A percentile compares a stretch with the other conserved stretches of the same genome.
phyloP scores from a whole-genome alignment of 2,888 invertebrate species.

The Campoplex capitator region DNA sequence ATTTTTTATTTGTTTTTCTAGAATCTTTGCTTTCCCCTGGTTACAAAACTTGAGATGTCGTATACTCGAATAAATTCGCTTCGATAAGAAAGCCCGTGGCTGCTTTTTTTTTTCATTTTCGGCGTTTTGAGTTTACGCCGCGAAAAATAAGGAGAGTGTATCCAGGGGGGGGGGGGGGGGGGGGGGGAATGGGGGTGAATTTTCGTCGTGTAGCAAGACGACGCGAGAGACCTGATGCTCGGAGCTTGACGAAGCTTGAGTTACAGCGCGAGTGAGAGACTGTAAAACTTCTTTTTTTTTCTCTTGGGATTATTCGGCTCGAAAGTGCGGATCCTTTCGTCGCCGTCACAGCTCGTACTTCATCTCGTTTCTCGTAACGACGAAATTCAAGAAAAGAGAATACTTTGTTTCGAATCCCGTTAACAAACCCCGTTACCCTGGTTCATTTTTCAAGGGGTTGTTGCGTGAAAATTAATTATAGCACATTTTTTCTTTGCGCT shows the following conservation, averaged over 20 bases:
- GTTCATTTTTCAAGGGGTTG: constrained; percentile 15
- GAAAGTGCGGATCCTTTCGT: constrained; percentile 18
- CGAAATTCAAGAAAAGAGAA: constrained; percentile 8
- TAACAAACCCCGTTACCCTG: constrained; percentile 9
- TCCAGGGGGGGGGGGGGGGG: background rate
- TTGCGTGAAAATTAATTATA: constrained; percentile 46
- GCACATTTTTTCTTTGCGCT: constrained; percentile 27
- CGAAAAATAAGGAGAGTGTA: constrained; percentile 10
- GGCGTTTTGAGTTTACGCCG: constrained; percentile 31
- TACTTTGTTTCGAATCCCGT: background rate
- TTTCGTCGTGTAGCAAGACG: constrained; percentile 33
- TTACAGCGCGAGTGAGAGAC: constrained; percentile 14
- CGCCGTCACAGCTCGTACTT: constrained; percentile 2
- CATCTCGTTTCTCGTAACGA: constrained; percentile 14
- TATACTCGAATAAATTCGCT: constrained; percentile 62
- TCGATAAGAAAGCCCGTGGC: constrained; percentile 51
- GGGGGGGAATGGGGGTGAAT: constrained; percentile 5
- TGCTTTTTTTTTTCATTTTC: constrained; percentile 31
- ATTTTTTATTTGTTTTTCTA: constrained; percentile 27
- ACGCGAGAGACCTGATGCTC: constrained; percentile 35
- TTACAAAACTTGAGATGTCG: constrained; percentile 28
- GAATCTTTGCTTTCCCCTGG: constrained; percentile 17
- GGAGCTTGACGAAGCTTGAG: constrained; percentile 38
- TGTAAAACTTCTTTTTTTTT: constrained; percentile 22
- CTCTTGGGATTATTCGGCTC: constrained; percentile 31